Base-by-base conservation (phyloP, 2,888 invertebrate genomes). In the Brachyptera putata region DNA sequence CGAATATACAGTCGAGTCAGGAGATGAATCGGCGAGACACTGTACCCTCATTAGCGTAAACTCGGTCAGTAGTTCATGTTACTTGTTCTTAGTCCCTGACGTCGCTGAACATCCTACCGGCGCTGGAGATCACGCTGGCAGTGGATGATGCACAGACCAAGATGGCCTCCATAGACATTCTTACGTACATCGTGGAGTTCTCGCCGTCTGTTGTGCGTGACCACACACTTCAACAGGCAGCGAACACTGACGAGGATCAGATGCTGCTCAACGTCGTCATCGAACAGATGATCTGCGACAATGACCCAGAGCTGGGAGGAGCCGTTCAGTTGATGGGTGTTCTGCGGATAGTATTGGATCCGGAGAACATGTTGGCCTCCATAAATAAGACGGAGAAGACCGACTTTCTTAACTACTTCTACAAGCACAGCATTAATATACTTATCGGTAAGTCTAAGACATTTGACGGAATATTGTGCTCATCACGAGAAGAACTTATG, bases 351-450 rank as follows among this genome's bases (percentile, higher is more conserved):
- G 80, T 98, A 30, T 82, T 98, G 55, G 98, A 98, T 76, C 98
- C 98, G 5, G 98, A 98, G 75, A 98, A 97, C 75, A 98, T 98
- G 97, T 80, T 97, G 66, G 88, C 92, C 60, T 86, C 91, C 58
- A 86, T 89, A 58, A 93, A 92, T 76, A 95, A 95, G 77, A 91
- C 94, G 60, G 98, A 99, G 79, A 97, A 97, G 77, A 91, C 94
- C 16, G 98, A 99, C 76, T 99, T 99, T 76, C 83, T 99, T 59
- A 92, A 91, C 76, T 95, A 96, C 77, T 99, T 99, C 79, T 99
- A 99, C 79, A 96, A 95, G 76, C 91, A 95, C 77, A 95, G 95
- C 79, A 93, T 99, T 81, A 92, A 95, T 74, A 91, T 93, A 58
- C 82, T 99, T 69, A 93, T 96, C 78, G 89, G 91, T 90, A 78